Conservation (phyloP, 2,113 vertebrate genomes). For the Cichladusa arquata region DNA sequence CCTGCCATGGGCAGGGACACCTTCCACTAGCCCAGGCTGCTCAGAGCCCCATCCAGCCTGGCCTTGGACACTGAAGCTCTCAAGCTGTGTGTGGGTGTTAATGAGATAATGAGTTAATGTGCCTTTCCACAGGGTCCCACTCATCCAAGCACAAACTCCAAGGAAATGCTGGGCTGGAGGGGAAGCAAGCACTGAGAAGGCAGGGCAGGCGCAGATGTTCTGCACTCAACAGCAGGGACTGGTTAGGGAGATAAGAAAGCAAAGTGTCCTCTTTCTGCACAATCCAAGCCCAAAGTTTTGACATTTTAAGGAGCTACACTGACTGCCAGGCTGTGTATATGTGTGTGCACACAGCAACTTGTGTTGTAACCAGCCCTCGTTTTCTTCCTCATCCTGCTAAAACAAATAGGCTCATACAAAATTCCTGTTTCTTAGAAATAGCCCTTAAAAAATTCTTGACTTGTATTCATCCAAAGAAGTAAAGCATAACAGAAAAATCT, state of each 20-base stretch:
- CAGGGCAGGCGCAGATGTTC: not conserved
- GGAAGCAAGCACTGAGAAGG: not conserved
- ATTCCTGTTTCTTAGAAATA: not conserved
- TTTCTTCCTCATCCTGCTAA: not conserved
- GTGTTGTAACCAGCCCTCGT: not conserved
- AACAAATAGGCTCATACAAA: not conserved
- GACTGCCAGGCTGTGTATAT: not conserved
- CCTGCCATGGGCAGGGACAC: not conserved
- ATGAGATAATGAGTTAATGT: not conserved
- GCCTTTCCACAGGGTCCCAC: accelerated
- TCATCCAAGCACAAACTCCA: not conserved
- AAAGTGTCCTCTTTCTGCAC: not conserved
- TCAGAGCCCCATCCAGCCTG: not conserved
- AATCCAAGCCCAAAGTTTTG: not conserved
- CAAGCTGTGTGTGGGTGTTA: not conserved
- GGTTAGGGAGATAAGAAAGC: not conserved
- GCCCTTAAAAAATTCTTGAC: not conserved
- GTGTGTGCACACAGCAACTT: accelerated
- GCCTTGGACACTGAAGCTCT: not conserved
- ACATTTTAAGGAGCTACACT: not conserved
- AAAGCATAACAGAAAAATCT: not conserved
- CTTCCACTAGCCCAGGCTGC: not conserved
- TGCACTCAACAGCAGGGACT: not conserved
- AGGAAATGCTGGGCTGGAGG: not conserved
- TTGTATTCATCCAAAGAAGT: not conserved